Base-by-base conservation (phyloP, 2,113 vertebrate species). In the Sialia sialis region DNA sequence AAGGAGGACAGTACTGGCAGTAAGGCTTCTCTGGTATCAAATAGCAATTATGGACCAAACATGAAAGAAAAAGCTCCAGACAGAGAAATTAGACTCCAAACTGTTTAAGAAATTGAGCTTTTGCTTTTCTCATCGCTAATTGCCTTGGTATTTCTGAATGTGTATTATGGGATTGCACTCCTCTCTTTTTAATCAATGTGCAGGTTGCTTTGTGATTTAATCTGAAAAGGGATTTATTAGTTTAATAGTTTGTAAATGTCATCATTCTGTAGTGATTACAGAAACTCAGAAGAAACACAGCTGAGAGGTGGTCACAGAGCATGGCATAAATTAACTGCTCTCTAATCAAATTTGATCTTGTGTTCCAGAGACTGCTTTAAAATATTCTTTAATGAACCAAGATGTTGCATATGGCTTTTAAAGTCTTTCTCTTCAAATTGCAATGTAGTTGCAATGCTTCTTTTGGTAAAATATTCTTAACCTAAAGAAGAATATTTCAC, bases 161-260 rank as follows among this genome's bases (percentile, higher is more conserved):
- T 1, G 1, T 54, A 21, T 74, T 21, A 15, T 51, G 10, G 44
- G 69, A 36, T 43, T 6, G 0, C 7, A 38, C 3, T 6, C 13
- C 19, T 74, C n/a, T 80, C 20, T 6, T 64, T 64, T 52, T 44
- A 56, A 43, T 21, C 21, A 36, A 1, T 25, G 15, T 58, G 62
- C 74, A 41, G 8, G n/a, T 10, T 62, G 32, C n/a, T 69, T 82
- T 20, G 4, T 81, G n/a, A 58, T 89, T 81, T 64, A 69, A 49
- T 60, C 11, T 63, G 26, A 23, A 59, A 34, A 66, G 11, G 4
- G 9, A 26, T 74, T 80, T 66, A 64, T 52, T 51, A 80, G 10
- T 46, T 38, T 76, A 59, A 54, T 77, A 23, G n/a, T 87, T 81
- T 84, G 19, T 80, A 64, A 72, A 58, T 32, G 48, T 51, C 49